These are phyloP conservation scores for Drepana arcuata DNA, from an alignment of 1,140 invertebrate species.

Conservation along the genomic window DNA sequence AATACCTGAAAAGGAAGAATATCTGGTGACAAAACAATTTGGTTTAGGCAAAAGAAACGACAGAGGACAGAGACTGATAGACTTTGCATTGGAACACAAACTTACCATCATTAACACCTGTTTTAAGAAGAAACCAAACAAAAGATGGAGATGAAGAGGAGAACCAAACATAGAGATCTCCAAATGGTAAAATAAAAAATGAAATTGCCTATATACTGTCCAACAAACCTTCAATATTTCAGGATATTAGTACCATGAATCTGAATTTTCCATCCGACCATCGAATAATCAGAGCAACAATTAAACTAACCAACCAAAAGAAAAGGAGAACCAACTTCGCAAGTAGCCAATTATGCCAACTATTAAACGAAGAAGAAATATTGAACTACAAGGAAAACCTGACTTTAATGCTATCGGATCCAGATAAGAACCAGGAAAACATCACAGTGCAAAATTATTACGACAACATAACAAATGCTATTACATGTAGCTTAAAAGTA, in stretches of 20 bases:
- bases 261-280: not conserved
- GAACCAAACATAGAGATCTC: not conserved
- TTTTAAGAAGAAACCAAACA: not conserved
- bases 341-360: not conserved
- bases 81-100: not conserved
- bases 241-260: not conserved
- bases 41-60: not conserved
- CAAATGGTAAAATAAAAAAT: not conserved
- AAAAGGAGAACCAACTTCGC: not conserved
- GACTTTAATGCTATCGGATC: not conserved
- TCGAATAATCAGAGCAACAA: not conserved
- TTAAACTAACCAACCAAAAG: not conserved
- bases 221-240: not conserved
- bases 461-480: not conserved
- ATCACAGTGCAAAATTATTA: not conserved
- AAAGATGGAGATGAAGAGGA: no score
- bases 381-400: not conserved
- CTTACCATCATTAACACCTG: not conserved
- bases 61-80: constrained; percentile 1
- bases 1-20: not conserved
- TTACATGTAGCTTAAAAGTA: not conserved
- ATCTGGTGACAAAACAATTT: not conserved
- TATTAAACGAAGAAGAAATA: not conserved
- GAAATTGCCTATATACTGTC: not conserved
- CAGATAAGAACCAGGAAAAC: not conserved